These are phyloP conservation scores for Coptotermes formosanus DNA, from an alignment of 1,140 invertebrate species.

Conservation along the genomic window DNA sequence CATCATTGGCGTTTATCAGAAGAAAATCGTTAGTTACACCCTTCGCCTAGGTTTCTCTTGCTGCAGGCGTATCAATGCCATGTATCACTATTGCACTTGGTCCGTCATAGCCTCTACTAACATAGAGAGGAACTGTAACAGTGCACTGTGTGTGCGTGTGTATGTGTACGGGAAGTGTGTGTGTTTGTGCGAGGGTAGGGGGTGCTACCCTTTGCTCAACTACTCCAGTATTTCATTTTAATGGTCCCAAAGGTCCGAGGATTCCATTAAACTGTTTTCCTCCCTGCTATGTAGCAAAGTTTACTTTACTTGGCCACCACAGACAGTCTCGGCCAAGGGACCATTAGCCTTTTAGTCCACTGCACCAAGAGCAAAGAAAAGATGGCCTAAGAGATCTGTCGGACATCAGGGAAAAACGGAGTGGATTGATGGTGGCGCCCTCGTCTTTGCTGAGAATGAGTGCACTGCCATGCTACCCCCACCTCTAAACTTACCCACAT, in stretches of 20 bases:
- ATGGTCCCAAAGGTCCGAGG: conserved; percentile 48
- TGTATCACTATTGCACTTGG: neutral
- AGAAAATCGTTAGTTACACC: too few species aligned
- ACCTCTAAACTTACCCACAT: too few species aligned
- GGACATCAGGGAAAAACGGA: conserved; percentile 41
- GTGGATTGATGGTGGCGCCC: conserved; percentile 43
- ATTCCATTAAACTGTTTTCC: conserved; percentile 51
- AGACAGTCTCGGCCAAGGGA: conserved; percentile 43
- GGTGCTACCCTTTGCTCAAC: conserved; percentile 2
- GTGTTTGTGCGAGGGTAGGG: neutral
- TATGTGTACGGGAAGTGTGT: neutral
- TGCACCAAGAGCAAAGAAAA: conserved; percentile 2
- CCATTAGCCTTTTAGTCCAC: conserved; percentile 44
- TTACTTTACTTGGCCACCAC: neutral
- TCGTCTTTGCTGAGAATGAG: neutral
- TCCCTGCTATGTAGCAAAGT: conserved; percentile 39
- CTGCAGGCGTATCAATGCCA: neutral
- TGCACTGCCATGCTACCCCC: neutral
- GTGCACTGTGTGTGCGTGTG: neutral
- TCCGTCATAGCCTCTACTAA: neutral
- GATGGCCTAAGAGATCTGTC: conserved; percentile 16
- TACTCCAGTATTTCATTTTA: conserved; percentile 50
- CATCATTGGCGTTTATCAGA: too few species aligned
- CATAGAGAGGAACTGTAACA: neutral
- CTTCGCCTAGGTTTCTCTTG: too few species aligned